phyloP scores from a whole-genome alignment of 2,113 vertebrate species.

The Dipodomys stephensi region DNA sequence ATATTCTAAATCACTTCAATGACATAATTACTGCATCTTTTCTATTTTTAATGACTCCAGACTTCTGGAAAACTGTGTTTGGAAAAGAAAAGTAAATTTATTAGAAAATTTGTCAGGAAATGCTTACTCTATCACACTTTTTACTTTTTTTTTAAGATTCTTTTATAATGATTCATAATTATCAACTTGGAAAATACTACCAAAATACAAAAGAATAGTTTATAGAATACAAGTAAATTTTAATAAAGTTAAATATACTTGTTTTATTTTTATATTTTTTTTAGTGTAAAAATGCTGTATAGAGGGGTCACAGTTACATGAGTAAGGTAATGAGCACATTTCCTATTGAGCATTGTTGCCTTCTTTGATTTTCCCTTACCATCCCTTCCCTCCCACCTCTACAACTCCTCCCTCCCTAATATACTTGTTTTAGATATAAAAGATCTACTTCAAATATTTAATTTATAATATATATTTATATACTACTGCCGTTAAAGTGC shows the following conservation, averaged over 20 bases:
- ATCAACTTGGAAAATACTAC: background rate
- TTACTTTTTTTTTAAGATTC: background rate
- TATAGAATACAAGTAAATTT: background rate
- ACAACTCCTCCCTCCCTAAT: too few species aligned
- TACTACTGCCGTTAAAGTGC: background rate
- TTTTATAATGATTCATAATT: conserved; percentile 5
- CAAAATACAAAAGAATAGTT: background rate
- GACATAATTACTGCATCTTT: background rate
- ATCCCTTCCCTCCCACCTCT: too few species aligned
- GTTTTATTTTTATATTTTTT: background rate
- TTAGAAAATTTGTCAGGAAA: background rate
- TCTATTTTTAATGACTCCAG: background rate
- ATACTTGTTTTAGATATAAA: background rate
- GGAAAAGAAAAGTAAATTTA: background rate
- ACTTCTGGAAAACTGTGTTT: conserved; percentile 8
- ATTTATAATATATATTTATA: conserved; percentile 24
- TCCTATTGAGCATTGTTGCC: too few species aligned
- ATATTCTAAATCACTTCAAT: conserved; percentile 5
- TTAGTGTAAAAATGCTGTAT: too few species aligned
- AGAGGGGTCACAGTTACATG: too few species aligned
- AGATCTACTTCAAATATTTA: background rate
- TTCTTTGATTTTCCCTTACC: too few species aligned
- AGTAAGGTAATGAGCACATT: too few species aligned
- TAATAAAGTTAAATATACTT: background rate
- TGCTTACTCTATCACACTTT: background rate